phyloP scores from a whole-genome alignment of 2,113 vertebrate genomes.

The Planiliza haematocheilus region DNA sequence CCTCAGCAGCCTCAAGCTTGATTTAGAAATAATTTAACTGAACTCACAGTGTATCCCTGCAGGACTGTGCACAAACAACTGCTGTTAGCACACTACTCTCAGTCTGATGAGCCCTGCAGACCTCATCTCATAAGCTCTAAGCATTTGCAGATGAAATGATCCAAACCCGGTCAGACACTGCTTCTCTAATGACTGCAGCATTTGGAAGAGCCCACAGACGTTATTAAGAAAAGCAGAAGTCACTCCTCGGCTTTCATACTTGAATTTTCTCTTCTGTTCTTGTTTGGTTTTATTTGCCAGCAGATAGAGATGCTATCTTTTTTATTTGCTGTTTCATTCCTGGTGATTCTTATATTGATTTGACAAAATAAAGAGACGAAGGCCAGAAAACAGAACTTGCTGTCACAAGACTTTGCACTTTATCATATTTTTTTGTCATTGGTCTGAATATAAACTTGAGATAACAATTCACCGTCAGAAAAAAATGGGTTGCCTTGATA shows the following conservation, averaged over 20 bases:
- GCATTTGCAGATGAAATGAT: background rate
- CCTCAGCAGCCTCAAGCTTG: background rate
- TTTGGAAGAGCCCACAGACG: background rate
- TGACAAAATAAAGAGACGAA: too few species aligned
- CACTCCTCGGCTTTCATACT: background rate
- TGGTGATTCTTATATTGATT: too few species aligned
- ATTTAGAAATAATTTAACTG: background rate
- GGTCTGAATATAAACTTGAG: background rate
- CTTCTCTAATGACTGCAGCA: background rate
- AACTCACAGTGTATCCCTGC: background rate
- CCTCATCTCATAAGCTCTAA: too few species aligned
- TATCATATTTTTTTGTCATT: too few species aligned
- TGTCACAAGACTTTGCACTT: too few species aligned
- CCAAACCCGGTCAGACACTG: too few species aligned
- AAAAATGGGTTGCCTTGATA: background rate
- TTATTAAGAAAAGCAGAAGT: background rate
- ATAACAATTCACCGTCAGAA: background rate
- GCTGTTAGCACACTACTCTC: background rate
- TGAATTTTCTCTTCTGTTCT: background rate
- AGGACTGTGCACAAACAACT: slow-evolving; percentile 18
- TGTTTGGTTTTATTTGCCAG: too few species aligned
- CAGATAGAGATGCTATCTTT: too few species aligned
- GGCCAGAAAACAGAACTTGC: too few species aligned
- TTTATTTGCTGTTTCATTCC: too few species aligned
- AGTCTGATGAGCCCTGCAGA: background rate